Evolutionary conservation across 2,113 vertebrate species (phyloP), one percentile per base, ranked within the genome.

Genomic region (Hydrochoerus hydrochaeris): DNA sequence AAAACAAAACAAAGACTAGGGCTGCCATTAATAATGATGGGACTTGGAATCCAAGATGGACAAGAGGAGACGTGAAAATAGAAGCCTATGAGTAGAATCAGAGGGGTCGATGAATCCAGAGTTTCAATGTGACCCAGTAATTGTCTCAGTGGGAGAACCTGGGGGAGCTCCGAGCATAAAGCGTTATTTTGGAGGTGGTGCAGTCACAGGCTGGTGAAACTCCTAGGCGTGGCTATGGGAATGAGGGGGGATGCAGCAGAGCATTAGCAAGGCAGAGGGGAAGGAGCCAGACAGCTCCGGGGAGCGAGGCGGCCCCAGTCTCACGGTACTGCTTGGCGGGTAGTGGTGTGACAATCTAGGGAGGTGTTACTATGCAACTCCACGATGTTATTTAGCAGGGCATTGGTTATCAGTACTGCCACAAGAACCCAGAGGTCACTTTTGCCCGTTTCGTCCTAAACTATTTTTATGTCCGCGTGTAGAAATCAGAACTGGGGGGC

Each of bases 121-220:
- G 24, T 60, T 85, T 96, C 57, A 52, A 30, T 54, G 82, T 88
- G 49, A 71, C 84, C 44, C 38, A 95, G 5, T 54, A 92, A 52
- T 35, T 57, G 35, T 69, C 91, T 3, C 65, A 78, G 35, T 19
- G 91, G n/a, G 75, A 44, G 12, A 57, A 12, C 24, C 35, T 82
- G 75, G 90, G 44, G 84, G 16, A 90, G 44, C 41, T 32, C n/a
- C 41, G 28, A 84, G 32, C 38, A 85, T 41, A 91, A 67, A 80
- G 83, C 83, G n/a, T 93, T 80, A 63, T 92, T 98, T 88, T 86
- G 58, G 82, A 94, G 69, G 73, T 57, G 28, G 62, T 83, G 5
- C 49, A 95, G 44, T 62, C 90, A 3, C 69, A n/a, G 41, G 20
- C 78, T 86, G 2, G 94, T 67, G 57, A 77, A 95, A 86, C 85